Evolutionary conservation across 2,797 vertebrate species (phyloP).

Genomic region (Propithecus deckenii): DNA sequence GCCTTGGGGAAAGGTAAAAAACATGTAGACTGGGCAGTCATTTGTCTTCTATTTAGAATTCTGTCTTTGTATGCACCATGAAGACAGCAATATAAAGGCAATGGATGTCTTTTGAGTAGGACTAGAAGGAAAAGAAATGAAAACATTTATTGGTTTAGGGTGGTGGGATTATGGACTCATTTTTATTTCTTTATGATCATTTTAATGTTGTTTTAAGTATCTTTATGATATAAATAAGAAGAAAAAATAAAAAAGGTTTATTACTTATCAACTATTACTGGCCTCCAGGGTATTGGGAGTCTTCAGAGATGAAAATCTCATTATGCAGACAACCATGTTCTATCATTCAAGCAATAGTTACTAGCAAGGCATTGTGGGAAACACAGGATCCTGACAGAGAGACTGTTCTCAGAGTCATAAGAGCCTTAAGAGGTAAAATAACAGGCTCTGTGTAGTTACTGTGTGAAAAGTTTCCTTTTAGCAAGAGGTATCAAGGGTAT

Average conservation of each 20-base stretch:
- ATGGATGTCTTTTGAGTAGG: neutral
- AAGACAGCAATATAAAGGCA: neutral
- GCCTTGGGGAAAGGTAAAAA: neutral
- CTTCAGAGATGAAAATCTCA: conserved; percentile 33
- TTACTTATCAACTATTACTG: conserved; percentile 48
- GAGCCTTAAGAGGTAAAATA: neutral
- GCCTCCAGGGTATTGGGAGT: conserved; percentile 35
- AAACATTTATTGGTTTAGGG: conserved; percentile 18
- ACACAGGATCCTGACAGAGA: neutral
- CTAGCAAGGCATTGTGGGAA: conserved; percentile 25
- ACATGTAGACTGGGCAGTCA: neutral
- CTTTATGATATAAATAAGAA: conserved; percentile 62
- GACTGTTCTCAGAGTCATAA: neutral
- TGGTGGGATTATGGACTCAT: neutral
- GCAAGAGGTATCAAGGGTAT: neutral
- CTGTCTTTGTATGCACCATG: neutral
- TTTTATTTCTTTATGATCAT: conserved; percentile 64
- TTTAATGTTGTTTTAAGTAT: conserved; percentile 67
- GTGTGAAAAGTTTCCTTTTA: neutral
- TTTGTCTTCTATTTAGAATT: neutral
- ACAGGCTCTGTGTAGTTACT: neutral
- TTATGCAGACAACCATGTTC: conserved; percentile 21
- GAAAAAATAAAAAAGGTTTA: conserved; percentile 44
- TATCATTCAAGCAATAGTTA: conserved; percentile 41
- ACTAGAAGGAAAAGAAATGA: neutral